These are phyloP conservation scores for Mus minutoides DNA, from an alignment of 2,797 vertebrate species.

Conservation along the genomic window DNA sequence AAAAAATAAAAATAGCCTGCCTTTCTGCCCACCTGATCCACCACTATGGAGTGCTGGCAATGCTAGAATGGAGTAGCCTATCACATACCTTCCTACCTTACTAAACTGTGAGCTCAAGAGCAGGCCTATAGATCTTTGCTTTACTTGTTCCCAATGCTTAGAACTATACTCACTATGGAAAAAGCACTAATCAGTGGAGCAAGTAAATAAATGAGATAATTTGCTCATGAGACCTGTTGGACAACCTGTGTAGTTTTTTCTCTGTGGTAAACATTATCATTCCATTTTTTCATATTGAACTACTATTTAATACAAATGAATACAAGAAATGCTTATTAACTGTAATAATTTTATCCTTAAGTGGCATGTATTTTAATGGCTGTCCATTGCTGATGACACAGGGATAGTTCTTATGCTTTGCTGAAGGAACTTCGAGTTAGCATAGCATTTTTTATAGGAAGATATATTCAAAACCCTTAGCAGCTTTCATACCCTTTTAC, in stretches of 20 bases:
- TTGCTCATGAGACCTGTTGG: slow-evolving; percentile 15
- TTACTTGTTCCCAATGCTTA: slow-evolving; percentile 3
- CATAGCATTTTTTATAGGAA: slow-evolving; percentile 26
- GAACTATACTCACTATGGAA: not conserved
- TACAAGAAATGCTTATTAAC: slow-evolving; percentile 21
- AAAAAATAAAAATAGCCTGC: not conserved
- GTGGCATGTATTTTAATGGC: slow-evolving; percentile 1
- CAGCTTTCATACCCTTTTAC: not conserved
- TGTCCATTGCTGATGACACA: not conserved
- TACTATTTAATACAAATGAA: slow-evolving; percentile 12
- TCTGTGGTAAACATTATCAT: not conserved
- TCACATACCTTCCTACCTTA: not conserved
- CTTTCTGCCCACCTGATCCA: not conserved
- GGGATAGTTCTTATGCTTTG: slow-evolving; percentile 23
- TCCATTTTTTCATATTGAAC: slow-evolving; percentile 33
- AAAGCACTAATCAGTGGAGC: not conserved
- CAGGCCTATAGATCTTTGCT: not conserved
- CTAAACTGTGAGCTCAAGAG: slow-evolving; percentile 34
- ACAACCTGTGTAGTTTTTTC: not conserved
- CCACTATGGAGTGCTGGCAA: not conserved
- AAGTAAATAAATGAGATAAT: slow-evolving; percentile 11
- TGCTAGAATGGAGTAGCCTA: not conserved
- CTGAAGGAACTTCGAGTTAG: not conserved
- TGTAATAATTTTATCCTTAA: not conserved
- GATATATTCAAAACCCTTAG: slow-evolving; percentile 22